Evolutionary conservation across 2,797 vertebrate species (phyloP).

Genomic region (Myotis myotis): DNA sequence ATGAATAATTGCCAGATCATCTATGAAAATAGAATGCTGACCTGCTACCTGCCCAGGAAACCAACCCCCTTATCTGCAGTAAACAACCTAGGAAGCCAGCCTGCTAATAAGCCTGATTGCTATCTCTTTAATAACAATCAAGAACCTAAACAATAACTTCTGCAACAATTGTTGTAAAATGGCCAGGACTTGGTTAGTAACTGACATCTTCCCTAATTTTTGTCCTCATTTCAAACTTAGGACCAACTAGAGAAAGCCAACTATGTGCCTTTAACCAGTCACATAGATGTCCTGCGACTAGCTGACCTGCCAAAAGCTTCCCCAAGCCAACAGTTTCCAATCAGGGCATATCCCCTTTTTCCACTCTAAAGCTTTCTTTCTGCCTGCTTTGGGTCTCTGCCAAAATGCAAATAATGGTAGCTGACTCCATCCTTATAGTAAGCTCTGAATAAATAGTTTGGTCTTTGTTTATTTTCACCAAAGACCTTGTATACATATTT

Average conservation of each 20-base stretch:
- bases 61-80: background rate
- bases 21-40: background rate
- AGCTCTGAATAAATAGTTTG: background rate
- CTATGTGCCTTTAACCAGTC: background rate
- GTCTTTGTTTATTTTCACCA: background rate
- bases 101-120: background rate
- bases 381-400: background rate
- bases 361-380: background rate
- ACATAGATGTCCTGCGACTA: background rate
- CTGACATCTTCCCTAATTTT: background rate
- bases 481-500: too few relatives aligned
- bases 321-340: background rate
- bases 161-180: background rate
- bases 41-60: background rate
- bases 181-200: background rate
- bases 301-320: background rate
- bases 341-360: background rate
- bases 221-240: background rate
- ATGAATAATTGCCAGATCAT: background rate
- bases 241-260: background rate
- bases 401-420: background rate
- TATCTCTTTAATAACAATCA: background rate
- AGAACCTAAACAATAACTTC: background rate
- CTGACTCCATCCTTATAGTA: background rate
- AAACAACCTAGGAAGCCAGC: background rate